Evolutionary conservation across 2,797 vertebrate genomes (phyloP).

Genomic region (Hafferia zeledoni): DNA sequence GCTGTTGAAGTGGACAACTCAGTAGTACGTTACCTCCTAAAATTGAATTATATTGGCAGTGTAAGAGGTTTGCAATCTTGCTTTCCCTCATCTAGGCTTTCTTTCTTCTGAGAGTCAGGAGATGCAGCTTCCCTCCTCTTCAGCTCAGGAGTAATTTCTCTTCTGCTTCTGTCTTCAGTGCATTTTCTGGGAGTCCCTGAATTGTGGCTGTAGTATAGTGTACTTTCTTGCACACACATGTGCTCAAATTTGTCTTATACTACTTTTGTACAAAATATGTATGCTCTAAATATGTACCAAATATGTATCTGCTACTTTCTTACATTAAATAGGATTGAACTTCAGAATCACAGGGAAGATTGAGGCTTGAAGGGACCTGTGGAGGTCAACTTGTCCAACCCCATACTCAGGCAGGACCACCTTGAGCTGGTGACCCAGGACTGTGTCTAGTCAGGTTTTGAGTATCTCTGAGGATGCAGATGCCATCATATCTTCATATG

Average conservation of each 20-base stretch:
- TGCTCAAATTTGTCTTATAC: neutral
- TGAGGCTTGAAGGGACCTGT: neutral
- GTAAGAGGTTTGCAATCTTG: neutral
- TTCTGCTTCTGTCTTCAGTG: neutral
- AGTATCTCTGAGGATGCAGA: neutral
- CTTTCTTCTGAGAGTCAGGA: neutral
- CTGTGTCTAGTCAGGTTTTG: neutral
- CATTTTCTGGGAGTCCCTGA: neutral
- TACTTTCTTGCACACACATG: rapidly evolving
- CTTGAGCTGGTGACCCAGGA: neutral
- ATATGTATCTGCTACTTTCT: neutral
- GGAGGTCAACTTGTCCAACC: neutral
- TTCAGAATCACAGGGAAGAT: neutral
- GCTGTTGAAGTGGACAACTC: neutral
- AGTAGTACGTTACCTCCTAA: neutral
- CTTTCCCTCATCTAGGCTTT: neutral
- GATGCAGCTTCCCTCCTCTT: neutral
- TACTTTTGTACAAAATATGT: neutral
- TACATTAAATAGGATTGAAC: neutral
- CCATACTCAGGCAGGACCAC: neutral
- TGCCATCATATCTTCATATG: neutral
- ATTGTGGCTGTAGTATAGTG: neutral
- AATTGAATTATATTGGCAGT: neutral
- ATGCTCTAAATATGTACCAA: neutral
- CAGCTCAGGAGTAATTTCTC: neutral